Conservation (phyloP, 2,797 vertebrate genomes). For the Epinephelus coioides region DNA sequence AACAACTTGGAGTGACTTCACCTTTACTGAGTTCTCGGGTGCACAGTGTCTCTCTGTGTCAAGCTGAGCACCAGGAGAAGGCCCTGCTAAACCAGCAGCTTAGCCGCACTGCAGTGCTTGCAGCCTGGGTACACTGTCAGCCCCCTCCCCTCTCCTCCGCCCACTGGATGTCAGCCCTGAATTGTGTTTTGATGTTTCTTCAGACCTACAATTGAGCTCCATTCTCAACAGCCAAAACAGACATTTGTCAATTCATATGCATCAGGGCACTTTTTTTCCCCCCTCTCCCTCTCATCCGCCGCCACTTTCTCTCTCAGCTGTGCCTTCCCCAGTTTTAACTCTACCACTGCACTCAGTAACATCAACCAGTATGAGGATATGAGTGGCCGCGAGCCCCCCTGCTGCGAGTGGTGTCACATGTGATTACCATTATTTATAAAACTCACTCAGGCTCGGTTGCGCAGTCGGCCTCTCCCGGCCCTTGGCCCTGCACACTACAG, state of each 20-base stretch:
- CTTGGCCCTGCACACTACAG: slow-evolving; percentile 85
- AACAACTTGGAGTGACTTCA: background rate
- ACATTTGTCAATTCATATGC: slow-evolving; percentile 93
- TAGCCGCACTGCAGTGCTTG: slow-evolving; percentile 55
- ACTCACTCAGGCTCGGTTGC: slow-evolving; percentile 89
- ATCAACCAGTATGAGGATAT: slow-evolving; percentile 72
- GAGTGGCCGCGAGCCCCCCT: slow-evolving; percentile 82
- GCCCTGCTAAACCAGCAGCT: slow-evolving; percentile 46
- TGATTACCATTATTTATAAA: slow-evolving; percentile 93
- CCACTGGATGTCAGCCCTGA: slow-evolving; percentile 89
- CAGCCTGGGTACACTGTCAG: slow-evolving; percentile 58
- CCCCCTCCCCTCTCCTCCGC: slow-evolving; percentile 61
- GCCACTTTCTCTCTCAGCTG: slow-evolving; percentile 58
- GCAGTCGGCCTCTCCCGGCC: slow-evolving; percentile 80
- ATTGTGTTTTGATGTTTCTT: slow-evolving; percentile 95
- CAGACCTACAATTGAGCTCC: slow-evolving; percentile 89
- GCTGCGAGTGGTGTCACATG: slow-evolving; percentile 89
- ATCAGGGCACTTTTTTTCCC: slow-evolving; percentile 76
- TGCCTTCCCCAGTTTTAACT: slow-evolving; percentile 69
- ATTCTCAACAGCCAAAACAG: slow-evolving; percentile 93
- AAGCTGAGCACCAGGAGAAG: slow-evolving; percentile 34
- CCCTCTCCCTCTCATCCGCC: slow-evolving; percentile 41
- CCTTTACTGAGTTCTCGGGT: background rate
- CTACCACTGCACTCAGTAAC: slow-evolving; percentile 69
- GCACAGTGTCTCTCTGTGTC: background rate